Evolutionary conservation across 2,888 invertebrate genomes (phyloP), one percentile per base, ranked within the genome.

Genomic region (Ctena decussata): DNA sequence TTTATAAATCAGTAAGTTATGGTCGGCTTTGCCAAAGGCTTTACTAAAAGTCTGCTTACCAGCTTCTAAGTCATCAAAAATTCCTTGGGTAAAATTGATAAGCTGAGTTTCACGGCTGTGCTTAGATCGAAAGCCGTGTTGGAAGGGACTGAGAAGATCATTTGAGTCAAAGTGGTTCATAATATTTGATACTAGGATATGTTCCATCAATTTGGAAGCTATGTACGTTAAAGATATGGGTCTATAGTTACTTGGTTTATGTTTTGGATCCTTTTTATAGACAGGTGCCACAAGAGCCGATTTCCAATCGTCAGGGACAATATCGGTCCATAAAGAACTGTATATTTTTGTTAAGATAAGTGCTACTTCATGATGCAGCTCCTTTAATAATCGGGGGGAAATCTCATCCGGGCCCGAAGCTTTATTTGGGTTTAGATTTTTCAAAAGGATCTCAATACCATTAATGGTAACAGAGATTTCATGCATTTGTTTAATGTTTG

Each of bases 181-280:
- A 21, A 11, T 49, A 21, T 49, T 49, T 18, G 49, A 49, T 49
- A 21, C n/a, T 3, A 49, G 5, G 11, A 49, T 49, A 18, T 49
- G 49, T 49, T 49, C 49, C 21, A 49, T 49, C 18, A 49, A 11
- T 21, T 49, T 49, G 21, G 18, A 49, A 49, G 18, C 12, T 5
- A 49, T 21, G n/a, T 21, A 49, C 3, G 49, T 49, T 5, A 49
- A 21, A 5, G 49, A 49, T 15, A 49, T 49, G 21, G 49, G n/a
- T 21, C n/a, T 49, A 5, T 49, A 49, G 21, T 11, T 49, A 41
- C 41, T 60, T 30, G 85, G 71, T 72, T 82, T 77, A 18, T 35
- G 72, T 65, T 77, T 82, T 18, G 60, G 74, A 21, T 76, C 82
- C 75, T 85, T 82, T 53, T 74, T 77, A 37, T 69, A 82, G 18